Conservation (phyloP, 2,888 invertebrate genomes). For the Erpobdella octoculata region DNA sequence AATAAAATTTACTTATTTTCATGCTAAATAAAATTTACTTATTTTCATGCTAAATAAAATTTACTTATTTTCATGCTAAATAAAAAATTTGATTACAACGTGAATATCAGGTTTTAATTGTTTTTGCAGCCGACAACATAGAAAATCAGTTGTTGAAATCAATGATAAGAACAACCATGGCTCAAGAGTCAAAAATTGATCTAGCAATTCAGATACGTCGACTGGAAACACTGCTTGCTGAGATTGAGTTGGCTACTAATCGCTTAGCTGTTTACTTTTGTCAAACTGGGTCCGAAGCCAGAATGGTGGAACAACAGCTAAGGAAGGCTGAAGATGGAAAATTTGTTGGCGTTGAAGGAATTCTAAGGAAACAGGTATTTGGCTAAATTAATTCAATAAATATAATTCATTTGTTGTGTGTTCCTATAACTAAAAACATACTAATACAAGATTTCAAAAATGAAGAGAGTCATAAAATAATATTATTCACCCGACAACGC, state of each 20-base stretch:
- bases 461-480: too few relatives aligned
- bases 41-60: background rate
- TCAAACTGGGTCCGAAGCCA: slow-evolving; percentile 21
- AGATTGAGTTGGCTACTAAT: slow-evolving; percentile 22
- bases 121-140: slow-evolving; percentile 28
- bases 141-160: slow-evolving; percentile 25
- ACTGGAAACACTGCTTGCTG: slow-evolving; percentile 19
- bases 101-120: too few relatives aligned
- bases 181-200: slow-evolving; percentile 22
- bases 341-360: background rate
- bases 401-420: background rate
- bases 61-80: background rate
- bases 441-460: background rate
- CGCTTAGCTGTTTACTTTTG: slow-evolving; percentile 20
- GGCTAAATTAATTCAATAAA: background rate
- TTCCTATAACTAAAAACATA: background rate
- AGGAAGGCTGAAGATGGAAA: slow-evolving; percentile 10
- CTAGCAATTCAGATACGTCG: slow-evolving; percentile 16
- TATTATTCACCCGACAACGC: too few relatives aligned
- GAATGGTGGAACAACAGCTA: slow-evolving; percentile 16
- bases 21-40: background rate
- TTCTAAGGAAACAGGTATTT: background rate
- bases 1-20: too few relatives aligned
- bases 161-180: slow-evolving; percentile 24
- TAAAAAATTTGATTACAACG: too few relatives aligned